Conservation (phyloP, 2,797 vertebrate genomes). For the Lepilemur ruficaudatus region DNA sequence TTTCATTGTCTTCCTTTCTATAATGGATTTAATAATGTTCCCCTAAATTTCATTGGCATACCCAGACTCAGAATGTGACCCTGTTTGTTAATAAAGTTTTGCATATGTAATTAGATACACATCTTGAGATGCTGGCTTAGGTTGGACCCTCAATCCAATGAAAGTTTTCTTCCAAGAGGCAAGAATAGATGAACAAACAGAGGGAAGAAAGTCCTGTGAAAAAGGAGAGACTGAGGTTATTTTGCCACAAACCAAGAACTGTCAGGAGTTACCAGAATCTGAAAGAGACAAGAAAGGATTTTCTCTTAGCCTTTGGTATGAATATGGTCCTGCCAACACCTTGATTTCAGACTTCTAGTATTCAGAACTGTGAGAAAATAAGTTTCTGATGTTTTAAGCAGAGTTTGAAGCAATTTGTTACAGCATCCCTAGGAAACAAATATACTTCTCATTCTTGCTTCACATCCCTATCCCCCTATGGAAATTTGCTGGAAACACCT, state of each 20-base stretch:
- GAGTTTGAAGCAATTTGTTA: background rate
- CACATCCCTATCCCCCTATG: rapidly evolving
- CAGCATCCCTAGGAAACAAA: background rate
- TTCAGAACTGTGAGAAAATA: background rate
- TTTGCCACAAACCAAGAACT: background rate
- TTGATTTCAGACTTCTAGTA: background rate
- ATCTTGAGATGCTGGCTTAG: background rate
- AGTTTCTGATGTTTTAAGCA: background rate
- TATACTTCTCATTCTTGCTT: background rate
- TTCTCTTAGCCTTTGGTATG: background rate
- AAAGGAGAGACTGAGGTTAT: too few species aligned
- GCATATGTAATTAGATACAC: background rate
- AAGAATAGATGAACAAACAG: background rate
- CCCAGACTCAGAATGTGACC: background rate
- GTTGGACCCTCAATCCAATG: background rate
- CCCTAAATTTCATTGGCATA: background rate
- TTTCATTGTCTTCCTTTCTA: background rate
- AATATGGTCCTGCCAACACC: rapidly evolving
- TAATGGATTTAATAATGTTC: background rate
- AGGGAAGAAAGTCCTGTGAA: background rate
- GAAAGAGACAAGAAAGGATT: background rate
- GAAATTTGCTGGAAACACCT: background rate
- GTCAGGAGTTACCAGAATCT: background rate
- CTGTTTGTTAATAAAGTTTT: background rate
- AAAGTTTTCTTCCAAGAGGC: background rate